These are phyloP conservation scores for Noctuana brunneofusca DNA, from an alignment of 2,888 invertebrate species.

Conservation along the genomic window DNA sequence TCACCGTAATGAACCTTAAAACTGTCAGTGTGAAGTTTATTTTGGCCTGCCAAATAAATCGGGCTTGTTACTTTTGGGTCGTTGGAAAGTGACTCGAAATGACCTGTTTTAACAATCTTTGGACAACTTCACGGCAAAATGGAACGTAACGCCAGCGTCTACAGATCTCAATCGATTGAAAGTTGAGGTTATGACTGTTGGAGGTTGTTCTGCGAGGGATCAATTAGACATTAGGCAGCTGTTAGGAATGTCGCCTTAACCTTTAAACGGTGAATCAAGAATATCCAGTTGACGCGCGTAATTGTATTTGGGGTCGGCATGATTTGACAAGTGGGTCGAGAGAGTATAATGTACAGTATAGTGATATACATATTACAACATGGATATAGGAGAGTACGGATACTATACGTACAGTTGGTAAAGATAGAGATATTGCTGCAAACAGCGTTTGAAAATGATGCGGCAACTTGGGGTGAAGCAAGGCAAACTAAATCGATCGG, in stretches of 20 bases:
- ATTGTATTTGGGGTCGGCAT: constrained; percentile 13
- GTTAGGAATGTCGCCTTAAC: constrained; percentile 30
- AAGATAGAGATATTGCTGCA: too few relatives aligned
- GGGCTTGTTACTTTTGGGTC: constrained; percentile 20
- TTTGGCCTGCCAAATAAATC: constrained; percentile 3
- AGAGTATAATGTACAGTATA: not conserved
- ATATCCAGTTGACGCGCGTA: constrained; percentile 16
- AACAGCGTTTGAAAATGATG: too few relatives aligned
- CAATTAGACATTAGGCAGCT: constrained; percentile 26
- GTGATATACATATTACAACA: too few relatives aligned
- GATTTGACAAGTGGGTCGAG: not conserved
- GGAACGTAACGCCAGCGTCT: not conserved
- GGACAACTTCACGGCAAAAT: not conserved
- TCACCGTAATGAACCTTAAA: constrained; percentile 17
- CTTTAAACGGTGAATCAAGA: constrained; percentile 32
- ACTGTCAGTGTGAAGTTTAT: constrained; percentile 12
- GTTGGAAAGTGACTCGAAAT: not conserved
- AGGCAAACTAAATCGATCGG: too few relatives aligned
- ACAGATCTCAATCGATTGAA: not conserved
- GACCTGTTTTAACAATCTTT: constrained; percentile 13
- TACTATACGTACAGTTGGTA: too few relatives aligned
- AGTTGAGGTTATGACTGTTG: not conserved
- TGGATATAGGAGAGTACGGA: too few relatives aligned
- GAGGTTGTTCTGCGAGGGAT: constrained; percentile 13
- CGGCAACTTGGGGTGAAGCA: too few relatives aligned